Percentiles rank a stretch among this genome's conserved stretches.
Evolutionary conservation across 2,797 vertebrate genomes (phyloP).

Genomic region (Pangasius mekongensis): DNA sequence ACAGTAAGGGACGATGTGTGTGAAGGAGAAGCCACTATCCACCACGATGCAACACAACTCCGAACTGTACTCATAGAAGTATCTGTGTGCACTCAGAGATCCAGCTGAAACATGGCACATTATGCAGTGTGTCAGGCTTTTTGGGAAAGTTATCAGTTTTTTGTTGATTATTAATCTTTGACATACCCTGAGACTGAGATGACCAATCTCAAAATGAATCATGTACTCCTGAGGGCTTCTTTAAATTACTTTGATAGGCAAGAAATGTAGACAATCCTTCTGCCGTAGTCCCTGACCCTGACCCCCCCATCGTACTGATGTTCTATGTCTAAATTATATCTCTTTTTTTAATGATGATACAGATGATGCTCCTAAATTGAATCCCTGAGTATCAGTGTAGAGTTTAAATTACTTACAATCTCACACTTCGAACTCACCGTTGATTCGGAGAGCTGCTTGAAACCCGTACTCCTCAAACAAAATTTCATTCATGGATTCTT

Average conservation of each 20-base stretch:
- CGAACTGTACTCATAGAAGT: constrained; percentile 87
- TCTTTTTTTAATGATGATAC: not conserved
- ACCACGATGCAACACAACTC: constrained; percentile 94
- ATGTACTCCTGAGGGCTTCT: not conserved
- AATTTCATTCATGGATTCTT: constrained; percentile 99
- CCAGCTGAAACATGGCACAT: constrained; percentile 77
- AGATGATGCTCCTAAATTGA: not conserved
- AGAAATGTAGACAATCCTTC: not conserved
- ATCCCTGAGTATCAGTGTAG: not conserved
- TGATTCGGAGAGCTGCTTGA: constrained; percentile 91
- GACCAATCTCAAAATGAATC: not conserved
- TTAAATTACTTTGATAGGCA: not conserved
- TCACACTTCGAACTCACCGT: constrained; percentile 76
- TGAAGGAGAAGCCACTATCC: constrained; percentile 96
- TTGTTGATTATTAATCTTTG: not conserved
- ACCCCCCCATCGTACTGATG: too few species aligned
- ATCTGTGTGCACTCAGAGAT: constrained; percentile 88
- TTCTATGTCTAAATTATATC: too few species aligned
- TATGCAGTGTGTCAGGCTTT: not conserved
- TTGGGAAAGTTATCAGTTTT: not conserved
- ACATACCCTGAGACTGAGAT: not conserved
- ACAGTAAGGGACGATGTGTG: constrained; percentile 93
- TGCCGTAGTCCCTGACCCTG: too few species aligned
- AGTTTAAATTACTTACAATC: not conserved
- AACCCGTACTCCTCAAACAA: constrained; percentile 99